Evolutionary conservation across 2,113 vertebrate genomes (phyloP).

Genomic region (Corvus moneduloides): DNA sequence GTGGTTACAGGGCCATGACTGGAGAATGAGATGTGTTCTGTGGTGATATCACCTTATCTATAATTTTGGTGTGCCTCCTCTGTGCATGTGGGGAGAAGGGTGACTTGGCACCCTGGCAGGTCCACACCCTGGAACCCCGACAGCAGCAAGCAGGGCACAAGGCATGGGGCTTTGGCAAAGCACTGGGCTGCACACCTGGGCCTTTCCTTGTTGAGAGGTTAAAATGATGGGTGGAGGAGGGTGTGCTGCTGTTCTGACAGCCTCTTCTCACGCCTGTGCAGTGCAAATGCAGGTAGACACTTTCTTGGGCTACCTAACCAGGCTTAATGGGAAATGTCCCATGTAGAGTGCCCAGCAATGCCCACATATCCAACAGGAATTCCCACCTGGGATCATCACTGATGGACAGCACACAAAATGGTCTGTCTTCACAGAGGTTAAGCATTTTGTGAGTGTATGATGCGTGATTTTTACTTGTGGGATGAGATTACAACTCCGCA

Average conservation of each 20-base stretch:
- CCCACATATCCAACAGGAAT: background rate
- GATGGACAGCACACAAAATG: background rate
- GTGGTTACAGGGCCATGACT: fast-evolving
- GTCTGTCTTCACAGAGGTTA: background rate
- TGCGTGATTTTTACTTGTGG: background rate
- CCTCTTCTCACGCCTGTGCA: fast-evolving
- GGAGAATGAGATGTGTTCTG: background rate
- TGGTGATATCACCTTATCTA: background rate
- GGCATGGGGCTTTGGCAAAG: background rate
- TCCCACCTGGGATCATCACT: background rate
- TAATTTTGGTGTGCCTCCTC: background rate
- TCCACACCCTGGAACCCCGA: background rate
- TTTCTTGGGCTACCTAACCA: background rate
- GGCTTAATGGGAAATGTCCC: background rate
- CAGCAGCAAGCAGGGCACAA: background rate
- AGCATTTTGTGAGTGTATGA: background rate
- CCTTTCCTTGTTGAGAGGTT: background rate
- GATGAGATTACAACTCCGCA: background rate
- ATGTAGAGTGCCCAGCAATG: background rate
- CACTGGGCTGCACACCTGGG: background rate
- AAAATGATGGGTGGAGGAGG: background rate
- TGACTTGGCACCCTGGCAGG: background rate
- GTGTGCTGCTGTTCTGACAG: background rate
- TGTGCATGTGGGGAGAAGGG: background rate
- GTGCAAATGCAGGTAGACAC: background rate